Evolutionary conservation across 2,888 invertebrate species (phyloP), one percentile per base, ranked within the genome.

Genomic region (Leptothorax acervorum): DNA sequence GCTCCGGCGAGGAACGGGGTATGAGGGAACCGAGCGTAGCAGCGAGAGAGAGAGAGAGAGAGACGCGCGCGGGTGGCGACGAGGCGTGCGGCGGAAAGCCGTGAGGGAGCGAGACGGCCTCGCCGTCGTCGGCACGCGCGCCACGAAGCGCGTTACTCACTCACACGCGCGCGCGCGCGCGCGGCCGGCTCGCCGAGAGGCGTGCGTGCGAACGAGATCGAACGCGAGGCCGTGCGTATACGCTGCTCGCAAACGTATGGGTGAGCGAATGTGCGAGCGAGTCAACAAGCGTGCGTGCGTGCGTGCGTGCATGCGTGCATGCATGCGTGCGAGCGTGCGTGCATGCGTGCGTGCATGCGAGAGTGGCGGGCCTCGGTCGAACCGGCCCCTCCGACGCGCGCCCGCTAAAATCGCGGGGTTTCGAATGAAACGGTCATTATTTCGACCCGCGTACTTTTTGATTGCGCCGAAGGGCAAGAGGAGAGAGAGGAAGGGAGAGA

Each of bases 101-200:
- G 75, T 65, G 82, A 84, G 75, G 71, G 85, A 76, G 87, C 55
- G 51, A 62, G 85, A 86, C 87, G 84, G 68, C 79, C 57, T 70
- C 60, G 71, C 23, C 89, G 92, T 92, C 92, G 93, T 93, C 92
- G 94, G 94, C 94, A 93, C 94, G 94, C 94, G 93, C 93, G 93
- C 92, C 93, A 91, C 92, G 91, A 93, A 93, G 91, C 91, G 92
- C 91, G 91, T 92, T 92, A 92, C 90, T 92, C 93, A 91, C 90
- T 90, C 90, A 76, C 60, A 76, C 89, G 63, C 84, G 73, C 82
- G 68, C 90, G 90, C 90, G 76, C 60, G 76, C 89, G 63, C 84
- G 73, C 82, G 68, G 53, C n/a, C 51, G 71, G 23, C 31, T 76
- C 39, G 76, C n/a, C 63, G 71, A 66, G 71, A 66, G 28, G 71